Percentiles rank a stretch among this genome's conserved stretches.
phyloP scores from a whole-genome alignment of 1,140 invertebrate species.

The Drosophila rhopaloa region DNA sequence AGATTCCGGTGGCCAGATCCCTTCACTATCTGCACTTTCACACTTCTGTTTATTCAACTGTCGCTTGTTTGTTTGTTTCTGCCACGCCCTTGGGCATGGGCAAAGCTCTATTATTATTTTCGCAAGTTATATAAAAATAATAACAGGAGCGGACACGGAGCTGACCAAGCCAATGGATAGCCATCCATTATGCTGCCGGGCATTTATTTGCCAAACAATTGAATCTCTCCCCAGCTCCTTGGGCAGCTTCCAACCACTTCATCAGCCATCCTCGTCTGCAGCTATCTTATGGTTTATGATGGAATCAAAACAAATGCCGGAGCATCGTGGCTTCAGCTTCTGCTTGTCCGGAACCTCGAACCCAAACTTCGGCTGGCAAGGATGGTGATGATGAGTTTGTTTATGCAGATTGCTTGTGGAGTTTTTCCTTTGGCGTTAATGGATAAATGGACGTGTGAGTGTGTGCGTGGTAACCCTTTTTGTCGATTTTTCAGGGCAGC shows the following conservation, averaged over 20 bases:
- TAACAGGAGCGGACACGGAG: slow-evolving; percentile 50
- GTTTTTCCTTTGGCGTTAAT: slow-evolving; percentile 75
- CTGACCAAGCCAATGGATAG: slow-evolving; percentile 45
- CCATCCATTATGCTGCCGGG: slow-evolving; percentile 75
- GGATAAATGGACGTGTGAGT: slow-evolving; percentile 67
- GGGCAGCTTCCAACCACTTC: slow-evolving; percentile 71
- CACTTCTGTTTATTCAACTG: slow-evolving; percentile 82
- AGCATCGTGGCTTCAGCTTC: slow-evolving; percentile 19
- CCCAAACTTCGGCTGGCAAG: slow-evolving; percentile 10
- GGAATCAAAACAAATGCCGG: slow-evolving; percentile 80
- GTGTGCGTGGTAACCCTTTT: slow-evolving; percentile 34
- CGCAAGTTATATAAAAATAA: slow-evolving; percentile 83
- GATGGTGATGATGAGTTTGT: slow-evolving; percentile 69
- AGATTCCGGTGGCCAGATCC: slow-evolving; percentile 45
- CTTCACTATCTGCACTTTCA: slow-evolving; percentile 78
- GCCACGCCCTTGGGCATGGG: slow-evolving; percentile 18
- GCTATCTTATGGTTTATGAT: slow-evolving; percentile 81
- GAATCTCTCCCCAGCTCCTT: slow-evolving; percentile 57
- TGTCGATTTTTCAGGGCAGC: slow-evolving; percentile 19
- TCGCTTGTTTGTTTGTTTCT: slow-evolving; percentile 49
- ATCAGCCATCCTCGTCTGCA: slow-evolving; percentile 66
- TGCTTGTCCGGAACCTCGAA: slow-evolving; percentile 5
- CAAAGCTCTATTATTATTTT: slow-evolving; percentile 76
- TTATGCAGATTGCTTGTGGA: slow-evolving; percentile 79
- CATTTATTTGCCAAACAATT: slow-evolving; percentile 83